Base-by-base conservation (phyloP, 2,113 vertebrate species). In the Notechis scutatus region DNA sequence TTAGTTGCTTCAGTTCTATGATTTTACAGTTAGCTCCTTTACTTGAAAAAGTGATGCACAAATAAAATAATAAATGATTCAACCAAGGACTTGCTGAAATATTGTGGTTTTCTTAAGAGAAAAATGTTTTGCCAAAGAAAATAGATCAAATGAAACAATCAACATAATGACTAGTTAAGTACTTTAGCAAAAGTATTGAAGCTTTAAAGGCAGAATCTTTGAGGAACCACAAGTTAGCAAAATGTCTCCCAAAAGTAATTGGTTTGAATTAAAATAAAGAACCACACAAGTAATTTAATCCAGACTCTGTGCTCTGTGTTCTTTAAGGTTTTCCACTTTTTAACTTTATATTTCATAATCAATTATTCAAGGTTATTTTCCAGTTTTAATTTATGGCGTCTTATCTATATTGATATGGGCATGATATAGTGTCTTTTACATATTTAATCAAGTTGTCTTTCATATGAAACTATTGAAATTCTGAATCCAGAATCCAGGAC, bases 101-200 rank as follows among this genome's bases (percentile, higher is more conserved):
- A 55, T 45, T 91, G 52, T 56, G 64, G 69, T 42, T 91, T 91
- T 91, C 52, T 57, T 85, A 50, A 55, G 39, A 85, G 61, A 69
- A 85, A 91, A 85, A 26, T 54, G 8, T 85, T 91, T 91, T 85
- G 90, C 90, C 54, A 85, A 91, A 85, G 69, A 42, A 91, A 91
- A 57, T 81, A 85, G 69, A 20, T 91, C 45, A 39, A 91, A 91
- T 55, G 64, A 55, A 91, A 26, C 45, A 85, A 54, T 91, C 59
- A 15, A 85, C 54, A 52, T 55, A 52, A 64, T 9, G 6, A 23
- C 89, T 69, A 52, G 64, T 74, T 52, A 90, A 69, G 61, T 64
- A 69, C 61, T 52, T 74, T 18, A 69, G 90, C n/a, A 91, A 39
- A 85, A 69, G 52, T 91, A 91, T 3, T 7, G 23, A 42, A 52